Percentiles rank a stretch among this genome's conserved stretches.
Conservation (phyloP, 1,140 invertebrate species). For the Augochlora pura region DNA sequence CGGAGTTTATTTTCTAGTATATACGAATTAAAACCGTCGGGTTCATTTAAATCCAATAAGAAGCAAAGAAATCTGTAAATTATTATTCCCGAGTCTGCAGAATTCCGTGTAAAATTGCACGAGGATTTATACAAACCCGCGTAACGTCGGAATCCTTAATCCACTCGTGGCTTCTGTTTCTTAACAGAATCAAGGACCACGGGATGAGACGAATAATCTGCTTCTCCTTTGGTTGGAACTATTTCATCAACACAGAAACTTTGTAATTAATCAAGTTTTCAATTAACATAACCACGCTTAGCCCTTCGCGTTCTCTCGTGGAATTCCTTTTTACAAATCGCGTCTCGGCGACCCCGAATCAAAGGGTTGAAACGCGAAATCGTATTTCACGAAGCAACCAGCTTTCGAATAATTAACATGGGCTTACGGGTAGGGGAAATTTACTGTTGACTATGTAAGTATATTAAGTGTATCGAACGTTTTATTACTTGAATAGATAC, state of each 20-base stretch:
- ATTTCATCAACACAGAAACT: constrained; percentile 23
- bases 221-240: background rate
- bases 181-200: background rate
- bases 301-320: background rate
- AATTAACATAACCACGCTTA: constrained; percentile 8
- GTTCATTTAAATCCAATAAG: background rate
- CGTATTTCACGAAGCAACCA: background rate
- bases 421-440: too few species aligned
- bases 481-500: too few species aligned
- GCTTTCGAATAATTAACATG: background rate
- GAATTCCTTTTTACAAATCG: background rate
- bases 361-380: background rate
- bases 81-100: background rate
- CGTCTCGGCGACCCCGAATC: background rate
- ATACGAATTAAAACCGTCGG: background rate
- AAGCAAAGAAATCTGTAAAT: too few species aligned
- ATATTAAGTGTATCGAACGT: too few species aligned
- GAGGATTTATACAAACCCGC: background rate
- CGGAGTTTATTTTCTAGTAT: background rate
- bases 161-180: constrained; percentile 3
- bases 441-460: too few species aligned
- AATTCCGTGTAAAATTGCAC: background rate
- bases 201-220: background rate
- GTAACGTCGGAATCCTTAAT: background rate
- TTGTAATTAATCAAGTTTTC: constrained; percentile 26